Percentiles rank a stretch among this genome's conserved stretches.
Evolutionary conservation across 2,797 vertebrate genomes (phyloP).

Genomic region (Myripristis jacobus): DNA sequence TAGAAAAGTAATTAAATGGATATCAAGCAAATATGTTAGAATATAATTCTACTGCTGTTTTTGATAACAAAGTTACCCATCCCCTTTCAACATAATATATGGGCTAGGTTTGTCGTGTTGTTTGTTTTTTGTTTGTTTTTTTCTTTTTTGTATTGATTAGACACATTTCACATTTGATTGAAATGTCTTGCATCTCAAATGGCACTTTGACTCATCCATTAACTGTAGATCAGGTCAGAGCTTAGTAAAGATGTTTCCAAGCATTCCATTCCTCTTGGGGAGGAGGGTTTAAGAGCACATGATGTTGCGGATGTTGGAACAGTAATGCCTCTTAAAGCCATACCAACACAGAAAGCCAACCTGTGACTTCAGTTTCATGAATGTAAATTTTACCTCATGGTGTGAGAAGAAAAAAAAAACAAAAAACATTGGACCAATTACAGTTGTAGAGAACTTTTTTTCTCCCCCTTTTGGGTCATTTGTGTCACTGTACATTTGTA

Average conservation of each 20-base stretch:
- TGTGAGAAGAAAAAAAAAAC: constrained; percentile 74
- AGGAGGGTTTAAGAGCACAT: constrained; percentile 73
- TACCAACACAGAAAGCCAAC: constrained; percentile 78
- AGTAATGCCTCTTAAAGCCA: constrained; percentile 78
- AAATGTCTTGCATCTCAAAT: constrained; percentile 72
- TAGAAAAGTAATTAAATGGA: constrained; percentile 49
- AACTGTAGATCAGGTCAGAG: constrained; percentile 77
- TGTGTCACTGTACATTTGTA: constrained; percentile 62
- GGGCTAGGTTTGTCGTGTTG: constrained; percentile 31
- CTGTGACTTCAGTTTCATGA: constrained; percentile 80
- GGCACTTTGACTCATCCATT: constrained; percentile 77
- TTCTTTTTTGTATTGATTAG: constrained; percentile 1
- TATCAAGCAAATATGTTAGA: constrained; percentile 46
- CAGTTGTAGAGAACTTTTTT: constrained; percentile 67
- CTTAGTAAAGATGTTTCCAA: constrained; percentile 73
- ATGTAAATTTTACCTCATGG: constrained; percentile 84
- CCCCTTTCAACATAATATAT: constrained; percentile 47
- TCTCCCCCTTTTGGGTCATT: constrained; percentile 47
- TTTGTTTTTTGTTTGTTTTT: constrained; percentile 12
- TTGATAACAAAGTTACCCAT: constrained; percentile 50
- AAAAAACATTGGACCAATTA: constrained; percentile 81
- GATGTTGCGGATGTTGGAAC: constrained; percentile 61
- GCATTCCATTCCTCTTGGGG: constrained; percentile 76
- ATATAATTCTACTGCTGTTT: constrained; percentile 40
- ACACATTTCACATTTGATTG: neutral